Evolutionary conservation across 35 echinoderm and acorn worm species (phyloP).

Genomic region (Anneissia japonica): DNA sequence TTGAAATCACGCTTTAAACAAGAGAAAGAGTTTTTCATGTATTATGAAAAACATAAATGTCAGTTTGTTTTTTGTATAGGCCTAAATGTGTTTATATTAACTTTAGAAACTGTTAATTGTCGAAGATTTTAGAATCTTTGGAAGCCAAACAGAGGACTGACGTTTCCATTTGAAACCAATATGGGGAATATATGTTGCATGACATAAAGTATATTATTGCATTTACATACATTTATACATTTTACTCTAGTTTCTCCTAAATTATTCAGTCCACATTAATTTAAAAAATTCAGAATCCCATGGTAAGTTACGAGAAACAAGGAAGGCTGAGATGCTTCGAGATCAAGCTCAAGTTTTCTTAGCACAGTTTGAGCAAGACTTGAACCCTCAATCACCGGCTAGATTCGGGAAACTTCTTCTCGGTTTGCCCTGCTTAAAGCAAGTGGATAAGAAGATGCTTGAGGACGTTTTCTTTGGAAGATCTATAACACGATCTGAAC

Average conservation of each 20-base stretch:
- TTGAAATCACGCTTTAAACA: too few species aligned
- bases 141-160: too few species aligned
- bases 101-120: too few species aligned
- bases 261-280: too few species aligned
- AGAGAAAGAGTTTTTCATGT: too few species aligned
- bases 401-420: constrained; percentile 92
- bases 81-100: too few species aligned
- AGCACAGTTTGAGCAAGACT: constrained; percentile 90
- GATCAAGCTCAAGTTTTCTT: constrained; percentile 91
- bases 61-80: too few species aligned
- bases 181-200: too few species aligned
- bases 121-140: too few species aligned
- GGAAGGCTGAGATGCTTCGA: constrained; percentile 84
- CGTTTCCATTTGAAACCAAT: too few species aligned
- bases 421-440: constrained; percentile 77
- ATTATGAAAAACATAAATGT: too few species aligned
- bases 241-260: too few species aligned
- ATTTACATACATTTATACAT: background rate
- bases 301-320: constrained; percentile 48
- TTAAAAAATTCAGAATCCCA: background rate
- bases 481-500: constrained; percentile 27
- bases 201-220: background rate
- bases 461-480: constrained; percentile 84
- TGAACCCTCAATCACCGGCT: constrained; percentile 84
- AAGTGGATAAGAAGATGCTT: constrained; percentile 46